Base-by-base conservation (phyloP, 2,113 vertebrate genomes). In the Naja naja region DNA sequence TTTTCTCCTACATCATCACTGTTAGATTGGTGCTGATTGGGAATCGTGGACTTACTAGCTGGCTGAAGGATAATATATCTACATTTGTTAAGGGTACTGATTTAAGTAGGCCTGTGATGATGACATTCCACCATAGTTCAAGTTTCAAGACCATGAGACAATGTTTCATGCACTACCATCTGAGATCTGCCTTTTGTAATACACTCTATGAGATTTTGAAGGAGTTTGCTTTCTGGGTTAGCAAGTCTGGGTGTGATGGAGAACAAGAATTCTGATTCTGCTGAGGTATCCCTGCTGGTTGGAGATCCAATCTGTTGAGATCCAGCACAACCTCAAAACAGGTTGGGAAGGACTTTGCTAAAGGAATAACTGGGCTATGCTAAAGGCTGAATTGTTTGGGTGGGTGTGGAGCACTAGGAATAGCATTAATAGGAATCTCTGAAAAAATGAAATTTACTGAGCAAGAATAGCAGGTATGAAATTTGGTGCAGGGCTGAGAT, bases 141-240 rank as follows among this genome's bases (percentile, higher is more conserved):
- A 97, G 96, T 96, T 92, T 89, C 74, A 91, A 27, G 0, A 93
- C 95, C 16, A 27, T 97, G 97, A 97, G 96, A 97, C 89, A 16
- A 95, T 93, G n/a, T 7, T 58, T 92, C 97, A 97, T 97, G 97
- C 43, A 45, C 43, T 45, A 45, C 96, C 97, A 97, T 97, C 97
- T 97, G 97, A 97, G 96, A 95, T 95, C 52, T 0, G 53, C 60
- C 0, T 22, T 58, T 34, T 27, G 3, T 49, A 30, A 30, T 14
- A 49, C 1, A 53, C 30, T 55, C 30, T 55, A 14, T 56, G n/a
- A 39, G 7, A 55, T 87, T 87, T 45, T 60, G 14, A 1, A 27
- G 27, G 10, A 27, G 30, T 1, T 20, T 53, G 30, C 43, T 14
- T 87, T 49, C 20, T 25, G 91, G 27, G 9, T 74, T 55, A 55